Conservation (phyloP, 2,113 vertebrate species). For the Daphoenositta chrysoptera region DNA sequence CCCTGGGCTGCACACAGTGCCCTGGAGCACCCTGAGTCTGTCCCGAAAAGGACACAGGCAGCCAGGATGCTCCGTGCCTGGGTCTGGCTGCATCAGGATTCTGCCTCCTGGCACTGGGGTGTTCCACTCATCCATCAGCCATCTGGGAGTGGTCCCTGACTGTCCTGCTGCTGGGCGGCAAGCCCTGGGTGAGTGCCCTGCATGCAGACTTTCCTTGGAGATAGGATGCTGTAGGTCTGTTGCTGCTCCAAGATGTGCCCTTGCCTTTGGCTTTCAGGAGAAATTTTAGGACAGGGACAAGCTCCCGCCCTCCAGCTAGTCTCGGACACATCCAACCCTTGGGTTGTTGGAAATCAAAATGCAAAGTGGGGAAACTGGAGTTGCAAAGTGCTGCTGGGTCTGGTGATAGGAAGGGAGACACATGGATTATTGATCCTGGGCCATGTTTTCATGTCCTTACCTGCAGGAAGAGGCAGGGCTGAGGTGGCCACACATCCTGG, state of each 20-base stretch:
- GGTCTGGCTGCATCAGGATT: not conserved
- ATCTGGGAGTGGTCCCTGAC: not conserved
- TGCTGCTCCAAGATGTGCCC: not conserved
- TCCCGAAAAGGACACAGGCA: not conserved
- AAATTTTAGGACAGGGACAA: not conserved
- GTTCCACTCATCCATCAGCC: not conserved
- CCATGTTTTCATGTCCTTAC: rapidly evolving
- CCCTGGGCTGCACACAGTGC: not conserved
- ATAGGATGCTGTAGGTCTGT: not conserved
- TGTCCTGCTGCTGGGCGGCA: not conserved
- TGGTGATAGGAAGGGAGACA: not conserved
- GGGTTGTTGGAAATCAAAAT: not conserved
- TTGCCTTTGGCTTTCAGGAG: not conserved
- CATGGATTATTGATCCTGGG: not conserved
- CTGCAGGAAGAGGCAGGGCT: not conserved
- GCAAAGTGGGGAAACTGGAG: not conserved
- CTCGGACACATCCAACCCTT: not conserved
- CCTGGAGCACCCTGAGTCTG: not conserved
- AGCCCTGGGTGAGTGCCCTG: rapidly evolving
- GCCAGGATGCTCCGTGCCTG: not conserved
- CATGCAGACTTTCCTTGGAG: not conserved
- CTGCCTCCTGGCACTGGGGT: not conserved
- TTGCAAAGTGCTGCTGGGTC: not conserved
- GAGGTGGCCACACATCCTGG: not conserved
- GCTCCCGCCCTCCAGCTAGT: not conserved